Conservation (phyloP, 2,797 vertebrate species). For the Sebastes iracundus region DNA sequence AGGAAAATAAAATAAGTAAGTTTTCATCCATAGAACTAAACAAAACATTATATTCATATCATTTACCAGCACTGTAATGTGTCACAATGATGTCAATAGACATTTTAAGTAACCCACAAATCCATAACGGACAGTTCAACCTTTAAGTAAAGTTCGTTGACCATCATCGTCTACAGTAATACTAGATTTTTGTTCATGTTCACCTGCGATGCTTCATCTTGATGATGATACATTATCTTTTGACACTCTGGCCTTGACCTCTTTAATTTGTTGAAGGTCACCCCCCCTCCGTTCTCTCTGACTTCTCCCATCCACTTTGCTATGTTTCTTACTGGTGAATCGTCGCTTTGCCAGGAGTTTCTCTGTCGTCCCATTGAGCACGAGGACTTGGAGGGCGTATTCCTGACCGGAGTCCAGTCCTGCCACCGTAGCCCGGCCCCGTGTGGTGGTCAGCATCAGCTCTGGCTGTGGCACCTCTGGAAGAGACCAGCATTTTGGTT, state of each 20-base stretch:
- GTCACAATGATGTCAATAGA: background rate
- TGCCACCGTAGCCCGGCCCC: constrained; percentile 91
- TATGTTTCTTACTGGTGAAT: constrained; percentile 90
- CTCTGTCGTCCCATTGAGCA: constrained; percentile 88
- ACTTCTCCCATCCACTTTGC: background rate
- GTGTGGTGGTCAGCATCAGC: constrained; percentile 94
- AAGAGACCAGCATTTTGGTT: background rate
- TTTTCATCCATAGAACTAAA: background rate
- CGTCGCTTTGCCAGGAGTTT: constrained; percentile 88
- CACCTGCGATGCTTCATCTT: background rate
- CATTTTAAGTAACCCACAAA: background rate
- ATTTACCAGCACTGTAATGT: background rate
- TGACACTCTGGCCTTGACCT: background rate
- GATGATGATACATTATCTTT: background rate
- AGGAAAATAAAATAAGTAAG: background rate
- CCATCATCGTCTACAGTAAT: background rate
- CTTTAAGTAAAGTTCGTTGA: background rate
- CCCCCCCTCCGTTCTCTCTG: background rate
- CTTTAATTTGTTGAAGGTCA: background rate
- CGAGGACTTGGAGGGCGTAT: constrained; percentile 89
- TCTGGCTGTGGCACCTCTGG: constrained; percentile 91
- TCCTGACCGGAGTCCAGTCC: constrained; percentile 91
- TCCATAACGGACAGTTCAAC: background rate
- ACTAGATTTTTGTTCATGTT: background rate
- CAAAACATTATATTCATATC: fast-evolving